Evolutionary conservation across 2,888 invertebrate species (phyloP).

Genomic region (Andrena bucephala): DNA sequence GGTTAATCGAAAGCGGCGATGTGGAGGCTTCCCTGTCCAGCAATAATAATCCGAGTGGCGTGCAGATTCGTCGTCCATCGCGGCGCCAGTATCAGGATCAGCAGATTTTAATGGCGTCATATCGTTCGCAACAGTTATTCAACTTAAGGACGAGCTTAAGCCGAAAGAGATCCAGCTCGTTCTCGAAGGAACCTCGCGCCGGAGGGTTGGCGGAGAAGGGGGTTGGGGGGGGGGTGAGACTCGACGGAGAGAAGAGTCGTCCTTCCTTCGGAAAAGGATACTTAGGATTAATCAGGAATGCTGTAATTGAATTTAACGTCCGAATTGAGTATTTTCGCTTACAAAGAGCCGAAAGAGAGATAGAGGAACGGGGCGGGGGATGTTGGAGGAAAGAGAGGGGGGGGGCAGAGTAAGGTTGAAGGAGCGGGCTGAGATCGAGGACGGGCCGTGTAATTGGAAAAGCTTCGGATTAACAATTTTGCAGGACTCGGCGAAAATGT

Average conservation of each 20-base stretch:
- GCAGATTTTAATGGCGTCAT: slow-evolving; percentile 70
- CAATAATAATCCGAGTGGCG: slow-evolving; percentile 45
- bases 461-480: slow-evolving; percentile 84
- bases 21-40: slow-evolving; percentile 13
- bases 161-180: slow-evolving; percentile 72
- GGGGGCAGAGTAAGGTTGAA: slow-evolving; percentile 31
- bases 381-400: slow-evolving; percentile 28
- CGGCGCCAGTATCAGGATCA: slow-evolving; percentile 49
- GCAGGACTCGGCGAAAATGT: slow-evolving; percentile 83
- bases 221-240: slow-evolving; percentile 19
- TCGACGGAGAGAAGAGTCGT: slow-evolving; percentile 44
- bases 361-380: slow-evolving; percentile 37
- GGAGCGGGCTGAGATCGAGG: slow-evolving; percentile 59
- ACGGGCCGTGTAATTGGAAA: slow-evolving; percentile 81
- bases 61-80: slow-evolving; percentile 37
- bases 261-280: slow-evolving; percentile 75
- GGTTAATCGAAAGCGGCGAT: slow-evolving; percentile 3
- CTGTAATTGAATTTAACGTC: slow-evolving; percentile 84
- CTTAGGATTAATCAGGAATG: slow-evolving; percentile 83
- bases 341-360: slow-evolving; percentile 79
- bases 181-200: slow-evolving; percentile 54
- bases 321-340: slow-evolving; percentile 84
- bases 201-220: slow-evolving; percentile 15
- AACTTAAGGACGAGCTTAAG: slow-evolving; percentile 60
- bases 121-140: slow-evolving; percentile 71